Evolutionary conservation across 2,797 vertebrate genomes (phyloP), one percentile per base, ranked within the genome.

Genomic region (Melanotaenia boesemani): DNA sequence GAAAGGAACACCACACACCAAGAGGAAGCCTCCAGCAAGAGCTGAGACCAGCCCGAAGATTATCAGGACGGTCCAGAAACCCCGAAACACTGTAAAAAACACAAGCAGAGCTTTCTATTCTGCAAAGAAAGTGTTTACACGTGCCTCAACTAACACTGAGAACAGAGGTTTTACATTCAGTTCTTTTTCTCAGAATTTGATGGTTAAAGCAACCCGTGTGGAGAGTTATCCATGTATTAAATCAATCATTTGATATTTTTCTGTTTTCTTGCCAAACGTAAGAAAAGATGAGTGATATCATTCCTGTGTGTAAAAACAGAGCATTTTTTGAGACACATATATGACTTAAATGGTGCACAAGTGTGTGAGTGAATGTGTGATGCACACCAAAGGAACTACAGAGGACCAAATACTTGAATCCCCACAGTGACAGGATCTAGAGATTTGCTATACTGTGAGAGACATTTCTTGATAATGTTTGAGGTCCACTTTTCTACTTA

Each of bases 11-110:
- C 96, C 96, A 1, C 96, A 97, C 52, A 97, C 89, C 86, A 97
- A 76, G 77, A 97, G 90, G 79, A 97, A 95, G 57, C 90, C 94
- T 64, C 95, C 96, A 2, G 89, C 75, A 26, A 97, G 87, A 77
- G 94, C 93, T 0, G 90, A 86, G 0, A 91, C 86, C 26, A 97
- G 70, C 0, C 91, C 95, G 32, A 96, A 79, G 72, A 95, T 62
- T 52, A 96, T 95, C 87, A 97, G 93, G 1, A 94, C 81, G 0
- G 95, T 97, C 97, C 97, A 98, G 89, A 97, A 97, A 3, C 96
- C 95, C 79, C 96, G 91, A 89, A 96, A 96, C 82, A 97, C 96
- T 98, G 85, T 39, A 32, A 59, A 50, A 75, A 61, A 72, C 18
- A 76, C 41, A 79, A 56, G 5, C 58, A 67, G 60, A 74, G 20